These are phyloP conservation scores for Tinamus guttatus DNA, from an alignment of 2,113 vertebrate genomes.

Conservation along the genomic window DNA sequence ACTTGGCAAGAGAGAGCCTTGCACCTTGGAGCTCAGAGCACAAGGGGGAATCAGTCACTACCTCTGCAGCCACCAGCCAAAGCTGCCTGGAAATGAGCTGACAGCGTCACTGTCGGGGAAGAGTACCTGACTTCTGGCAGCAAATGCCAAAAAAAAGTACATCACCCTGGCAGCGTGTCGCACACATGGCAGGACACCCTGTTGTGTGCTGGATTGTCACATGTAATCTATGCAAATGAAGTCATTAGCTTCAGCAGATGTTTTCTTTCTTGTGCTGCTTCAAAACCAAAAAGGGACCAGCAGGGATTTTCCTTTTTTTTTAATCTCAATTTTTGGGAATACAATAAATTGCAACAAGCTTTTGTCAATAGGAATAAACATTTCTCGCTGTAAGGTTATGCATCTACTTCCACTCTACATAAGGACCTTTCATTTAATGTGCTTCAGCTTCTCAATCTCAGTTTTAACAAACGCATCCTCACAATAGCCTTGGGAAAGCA, in stretches of 20 bases:
- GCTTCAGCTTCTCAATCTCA: background rate
- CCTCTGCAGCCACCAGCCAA: background rate
- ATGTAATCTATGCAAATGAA: constrained; percentile 57
- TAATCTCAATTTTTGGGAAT: background rate
- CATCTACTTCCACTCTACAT: background rate
- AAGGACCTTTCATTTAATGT: background rate
- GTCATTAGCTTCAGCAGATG: constrained; percentile 62
- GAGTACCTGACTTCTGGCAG: background rate
- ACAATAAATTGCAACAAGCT: background rate
- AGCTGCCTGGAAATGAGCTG: background rate
- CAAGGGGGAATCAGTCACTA: background rate
- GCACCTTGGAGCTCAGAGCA: background rate
- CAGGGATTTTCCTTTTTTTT: constrained; percentile 7
- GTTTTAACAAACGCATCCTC: background rate
- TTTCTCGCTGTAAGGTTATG: background rate
- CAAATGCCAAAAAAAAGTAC: background rate
- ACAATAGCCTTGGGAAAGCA: background rate
- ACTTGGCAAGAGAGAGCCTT: background rate
- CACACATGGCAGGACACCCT: constrained; percentile 36
- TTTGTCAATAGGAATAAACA: background rate
- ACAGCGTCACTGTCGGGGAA: background rate
- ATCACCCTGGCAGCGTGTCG: constrained; percentile 13
- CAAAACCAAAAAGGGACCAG: constrained; percentile 20
- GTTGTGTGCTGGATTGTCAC: constrained; percentile 55
- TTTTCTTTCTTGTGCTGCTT: constrained; percentile 27